Evolutionary conservation across 2,888 invertebrate genomes (phyloP).

Genomic region (Pegoplata infirma): DNA sequence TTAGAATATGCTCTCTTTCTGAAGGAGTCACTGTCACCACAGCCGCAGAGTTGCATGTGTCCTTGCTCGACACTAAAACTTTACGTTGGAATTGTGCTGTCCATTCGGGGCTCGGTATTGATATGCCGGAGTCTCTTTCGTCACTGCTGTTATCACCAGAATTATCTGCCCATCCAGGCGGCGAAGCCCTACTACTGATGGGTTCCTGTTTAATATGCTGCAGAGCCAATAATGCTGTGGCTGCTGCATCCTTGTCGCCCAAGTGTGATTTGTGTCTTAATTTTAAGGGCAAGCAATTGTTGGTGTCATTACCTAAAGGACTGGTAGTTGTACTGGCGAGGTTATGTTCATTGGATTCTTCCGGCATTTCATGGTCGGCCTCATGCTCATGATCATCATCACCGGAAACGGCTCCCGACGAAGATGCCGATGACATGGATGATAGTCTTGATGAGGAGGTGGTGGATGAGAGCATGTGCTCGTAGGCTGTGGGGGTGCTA

Average conservation of each 20-base stretch:
- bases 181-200: constrained; percentile 81
- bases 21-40: constrained; percentile 55
- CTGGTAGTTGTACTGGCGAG: constrained; percentile 65
- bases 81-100: constrained; percentile 74
- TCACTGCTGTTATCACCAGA: constrained; percentile 91
- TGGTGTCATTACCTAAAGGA: constrained; percentile 79
- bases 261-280: constrained; percentile 94
- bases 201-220: constrained; percentile 94
- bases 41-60: constrained; percentile 46
- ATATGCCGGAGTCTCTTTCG: constrained; percentile 93
- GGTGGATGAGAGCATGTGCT: constrained; percentile 82
- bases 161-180: constrained; percentile 89
- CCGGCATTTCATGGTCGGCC: constrained; percentile 49
- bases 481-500: constrained; percentile 85
- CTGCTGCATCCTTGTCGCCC: constrained; percentile 93
- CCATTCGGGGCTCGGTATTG: constrained; percentile 81
- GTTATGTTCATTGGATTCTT: constrained; percentile 56
- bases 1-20: constrained; percentile 85
- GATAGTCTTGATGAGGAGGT: constrained; percentile 81
- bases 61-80: constrained; percentile 64
- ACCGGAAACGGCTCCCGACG: constrained; percentile 81
- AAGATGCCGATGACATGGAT: constrained; percentile 81
- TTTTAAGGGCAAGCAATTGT: constrained; percentile 92
- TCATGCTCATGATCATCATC: constrained; percentile 78
- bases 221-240: constrained; percentile 87